Evolutionary conservation across 2,797 vertebrate species (phyloP), one percentile per base, ranked within the genome.

Genomic region (Florisuga fusca): DNA sequence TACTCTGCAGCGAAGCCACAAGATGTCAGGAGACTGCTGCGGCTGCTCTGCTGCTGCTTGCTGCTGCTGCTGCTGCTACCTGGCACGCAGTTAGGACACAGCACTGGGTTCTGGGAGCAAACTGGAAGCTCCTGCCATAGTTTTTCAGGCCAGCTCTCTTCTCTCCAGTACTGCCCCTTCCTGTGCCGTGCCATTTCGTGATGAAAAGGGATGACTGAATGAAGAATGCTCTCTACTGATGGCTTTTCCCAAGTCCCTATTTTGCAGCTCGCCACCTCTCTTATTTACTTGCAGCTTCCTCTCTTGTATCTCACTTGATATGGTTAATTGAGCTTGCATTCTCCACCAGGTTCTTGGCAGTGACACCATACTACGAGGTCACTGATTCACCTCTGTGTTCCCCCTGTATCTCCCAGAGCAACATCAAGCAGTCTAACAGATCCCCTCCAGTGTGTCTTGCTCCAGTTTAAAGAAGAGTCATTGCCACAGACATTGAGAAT

Each of bases 11-110:
- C 9, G 10, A 27, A 88, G 86, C 95, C 96, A 97, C 96, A 97
- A 96, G 94, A 87, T 93, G 95, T 95, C 97, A 97, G 97, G 92
- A 95, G 95, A 92, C 64, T 7, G 76, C 96, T 46, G 48, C 46
- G 12, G 61, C 21, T 26, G 66, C 46, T 50, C n/a, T 14, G 7
- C 20, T 26, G 67, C 38, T 38, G 38, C 38, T 38, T 38, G 27
- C 34, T 22, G 59, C 38, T 36, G 16, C 58, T 50, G 62, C 64
- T 26, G 33, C 31, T 14, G 25, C 25, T 19, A 46, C 45, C 45
- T 57, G 33, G 8, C 43, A 62, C 1, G 2, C 74, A 53, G 57
- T 43, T 58, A 41, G 64, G 15, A 21, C 50, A 18, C 51, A 12
- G 45, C 23, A 14, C 0, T 12, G 31, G 21, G 55, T 25, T 41